Evolutionary conservation across 2,797 vertebrate genomes (phyloP).

Genomic region (Graptemys geographica): DNA sequence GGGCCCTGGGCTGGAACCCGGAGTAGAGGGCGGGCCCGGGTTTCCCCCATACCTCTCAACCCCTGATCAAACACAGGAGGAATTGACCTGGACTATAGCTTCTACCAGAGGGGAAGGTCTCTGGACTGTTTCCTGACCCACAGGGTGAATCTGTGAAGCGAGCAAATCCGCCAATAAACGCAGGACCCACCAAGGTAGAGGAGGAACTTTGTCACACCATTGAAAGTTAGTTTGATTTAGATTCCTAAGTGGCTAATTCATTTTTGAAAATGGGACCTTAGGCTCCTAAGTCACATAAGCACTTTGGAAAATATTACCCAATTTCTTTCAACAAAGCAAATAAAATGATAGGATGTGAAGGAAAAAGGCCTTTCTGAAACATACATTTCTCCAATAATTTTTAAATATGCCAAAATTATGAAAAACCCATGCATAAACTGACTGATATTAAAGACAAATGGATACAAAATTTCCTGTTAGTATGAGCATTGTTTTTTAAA

Average conservation of each 20-base stretch:
- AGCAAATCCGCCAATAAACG: too few species aligned
- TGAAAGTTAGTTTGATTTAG: background rate
- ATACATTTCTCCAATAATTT: background rate
- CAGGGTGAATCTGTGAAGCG: too few species aligned
- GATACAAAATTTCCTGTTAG: background rate
- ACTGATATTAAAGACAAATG: background rate
- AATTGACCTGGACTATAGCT: too few species aligned
- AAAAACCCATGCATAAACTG: fast-evolving
- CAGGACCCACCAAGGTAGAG: too few species aligned
- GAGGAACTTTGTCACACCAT: background rate
- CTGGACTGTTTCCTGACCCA: too few species aligned
- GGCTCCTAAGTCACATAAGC: background rate
- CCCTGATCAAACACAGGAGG: too few species aligned
- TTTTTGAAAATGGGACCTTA: background rate
- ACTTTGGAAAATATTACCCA: background rate
- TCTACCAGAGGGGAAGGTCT: too few species aligned
- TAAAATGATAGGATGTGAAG: background rate
- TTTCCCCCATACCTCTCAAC: too few species aligned
- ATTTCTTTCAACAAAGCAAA: fast-evolving
- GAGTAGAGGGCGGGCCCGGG: too few species aligned
- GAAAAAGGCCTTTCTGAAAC: background rate
- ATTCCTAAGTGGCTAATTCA: background rate
- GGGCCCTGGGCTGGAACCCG: too few species aligned
- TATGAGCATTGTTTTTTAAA: background rate
- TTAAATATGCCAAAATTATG: background rate